These are phyloP conservation scores for Hypolimnas misippus DNA, from an alignment of 2,888 invertebrate genomes.

Conservation along the genomic window DNA sequence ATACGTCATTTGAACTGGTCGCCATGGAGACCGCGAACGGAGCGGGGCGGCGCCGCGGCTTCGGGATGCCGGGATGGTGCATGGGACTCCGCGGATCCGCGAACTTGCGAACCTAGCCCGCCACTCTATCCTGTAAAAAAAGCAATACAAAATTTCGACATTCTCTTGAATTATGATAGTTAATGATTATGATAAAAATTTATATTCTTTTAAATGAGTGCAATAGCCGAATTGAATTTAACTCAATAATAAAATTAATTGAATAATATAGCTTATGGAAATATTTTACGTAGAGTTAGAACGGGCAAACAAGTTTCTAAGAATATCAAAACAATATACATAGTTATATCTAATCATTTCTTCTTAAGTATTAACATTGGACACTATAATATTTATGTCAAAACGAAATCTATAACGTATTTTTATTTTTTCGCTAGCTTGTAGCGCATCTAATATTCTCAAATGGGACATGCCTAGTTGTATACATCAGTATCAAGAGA, in stretches of 20 bases:
- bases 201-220: not conserved
- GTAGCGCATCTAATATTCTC: slow-evolving; percentile 6
- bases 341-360: no score
- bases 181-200: not conserved
- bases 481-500: slow-evolving; percentile 7
- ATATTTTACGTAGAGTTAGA: not conserved
- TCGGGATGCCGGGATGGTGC: slow-evolving; percentile 73
- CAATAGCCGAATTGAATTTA: not conserved
- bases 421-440: not conserved
- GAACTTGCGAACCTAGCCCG: slow-evolving; percentile 33
- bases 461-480: slow-evolving; percentile 6
- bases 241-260: not conserved
- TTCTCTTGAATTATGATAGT: not conserved
- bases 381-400: no score
- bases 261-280: not conserved
- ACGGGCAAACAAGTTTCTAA: no score
- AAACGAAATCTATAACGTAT: not conserved
- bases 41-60: slow-evolving; percentile 81
- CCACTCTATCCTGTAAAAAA: not conserved
- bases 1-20: slow-evolving; percentile 85
- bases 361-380: no score
- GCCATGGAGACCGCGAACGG: slow-evolving; percentile 84
- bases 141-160: not conserved
- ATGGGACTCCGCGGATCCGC: slow-evolving; percentile 64
- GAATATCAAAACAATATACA: no score